phyloP scores from a whole-genome alignment of 2,113 vertebrate species.

The Chionis minor region DNA sequence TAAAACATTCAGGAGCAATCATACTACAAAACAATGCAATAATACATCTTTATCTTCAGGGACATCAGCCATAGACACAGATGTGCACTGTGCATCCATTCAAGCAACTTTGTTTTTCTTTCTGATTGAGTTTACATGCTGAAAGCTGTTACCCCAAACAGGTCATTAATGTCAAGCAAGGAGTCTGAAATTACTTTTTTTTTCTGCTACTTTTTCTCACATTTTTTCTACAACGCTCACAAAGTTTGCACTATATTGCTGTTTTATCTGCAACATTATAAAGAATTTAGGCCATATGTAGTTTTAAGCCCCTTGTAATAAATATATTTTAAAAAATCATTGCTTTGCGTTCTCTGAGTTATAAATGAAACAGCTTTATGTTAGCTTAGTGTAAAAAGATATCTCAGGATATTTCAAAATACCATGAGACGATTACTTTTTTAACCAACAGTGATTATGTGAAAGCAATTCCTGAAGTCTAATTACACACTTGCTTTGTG shows the following conservation, averaged over 20 bases:
- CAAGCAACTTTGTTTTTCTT: background rate
- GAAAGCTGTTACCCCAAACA: background rate
- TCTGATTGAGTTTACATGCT: background rate
- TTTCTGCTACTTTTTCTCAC: background rate
- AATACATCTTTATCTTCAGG: background rate
- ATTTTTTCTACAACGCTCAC: background rate
- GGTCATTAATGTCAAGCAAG: background rate
- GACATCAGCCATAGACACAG: background rate
- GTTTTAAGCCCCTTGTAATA: background rate
- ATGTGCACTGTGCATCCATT: background rate
- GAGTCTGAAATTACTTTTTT: background rate
- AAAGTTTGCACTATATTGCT: background rate
- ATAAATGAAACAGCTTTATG: background rate
- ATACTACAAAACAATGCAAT: background rate
- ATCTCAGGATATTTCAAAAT: background rate
- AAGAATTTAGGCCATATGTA: background rate
- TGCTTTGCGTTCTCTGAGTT: background rate
- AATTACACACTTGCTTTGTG: background rate
- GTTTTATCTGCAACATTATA: background rate
- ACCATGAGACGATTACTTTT: background rate
- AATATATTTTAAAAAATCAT: background rate
- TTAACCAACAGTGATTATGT: background rate
- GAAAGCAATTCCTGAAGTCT: background rate
- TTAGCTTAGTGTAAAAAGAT: background rate
- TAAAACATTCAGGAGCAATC: slow-evolving; percentile 6